Evolutionary conservation across 2,888 invertebrate species (phyloP), one percentile per base, ranked within the genome.

Genomic region (Autographa gamma): DNA sequence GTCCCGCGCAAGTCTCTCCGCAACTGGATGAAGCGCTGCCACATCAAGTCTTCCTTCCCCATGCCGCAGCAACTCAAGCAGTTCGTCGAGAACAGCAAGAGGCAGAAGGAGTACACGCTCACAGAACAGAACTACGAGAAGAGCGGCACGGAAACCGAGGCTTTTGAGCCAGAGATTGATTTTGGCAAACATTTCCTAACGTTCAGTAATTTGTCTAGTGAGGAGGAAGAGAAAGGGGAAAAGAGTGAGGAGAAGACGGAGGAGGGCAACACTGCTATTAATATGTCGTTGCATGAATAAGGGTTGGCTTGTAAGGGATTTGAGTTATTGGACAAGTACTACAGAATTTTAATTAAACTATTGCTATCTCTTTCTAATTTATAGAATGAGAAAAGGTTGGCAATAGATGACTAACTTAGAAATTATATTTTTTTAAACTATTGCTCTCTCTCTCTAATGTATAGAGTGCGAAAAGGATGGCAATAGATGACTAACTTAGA

Each of bases 21-120:
- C 4, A 96, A 96, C 88, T 96, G 96, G 96, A 96, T 96, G 96
- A 96, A 96, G 79, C 90, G 96, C 0, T 96, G 96, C 86, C 96
- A 96, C 88, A 96, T 96, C 16, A 96, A 96, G 70, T 96, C 96
- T 0, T 96, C 96, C 0, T 96, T 96, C 88, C 96, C 96, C 0
- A 96, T 96, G 96, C 96, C 96, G 0, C 96, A 96, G 54, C 96
- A 96, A 72, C 84, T 96, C 0, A 96, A 96, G 69, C 96, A 96
- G 66, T 96, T 96, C 70, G 96, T 96, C 0, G 96, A 96, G 66
- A 96, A 96, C 82, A 95, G 95, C 88, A 95, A 94, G 72, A 93
- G 92, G 74, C 95, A 95, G 73, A 93, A 96, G 25, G 95, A 95
- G 79, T 91, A 89, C 74, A 90, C 38, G 0, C 38, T 11, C 0